A percentile compares a stretch with the other conserved stretches of the same genome.
Conservation (phyloP, 2,888 invertebrate genomes). For the Pachymerium ferrugineum region DNA sequence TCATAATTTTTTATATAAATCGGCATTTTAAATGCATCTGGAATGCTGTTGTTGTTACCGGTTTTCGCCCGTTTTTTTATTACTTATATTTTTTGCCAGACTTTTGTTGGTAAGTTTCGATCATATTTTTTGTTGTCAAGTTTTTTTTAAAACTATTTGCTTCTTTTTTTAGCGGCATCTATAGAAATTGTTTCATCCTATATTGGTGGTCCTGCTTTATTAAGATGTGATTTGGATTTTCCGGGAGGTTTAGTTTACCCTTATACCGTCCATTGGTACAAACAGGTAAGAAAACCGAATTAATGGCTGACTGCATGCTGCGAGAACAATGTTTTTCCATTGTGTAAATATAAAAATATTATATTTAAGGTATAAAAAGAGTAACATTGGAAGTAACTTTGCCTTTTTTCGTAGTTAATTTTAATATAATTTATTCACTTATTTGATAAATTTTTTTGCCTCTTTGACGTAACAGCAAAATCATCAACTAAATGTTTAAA, state of each 20-base stretch:
- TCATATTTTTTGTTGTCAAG: background rate
- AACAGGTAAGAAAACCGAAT: background rate
- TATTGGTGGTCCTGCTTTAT: background rate
- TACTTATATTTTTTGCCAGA: background rate
- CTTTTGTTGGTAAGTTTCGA: background rate
- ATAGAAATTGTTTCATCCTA: background rate
- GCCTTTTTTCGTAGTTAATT: too few relatives aligned
- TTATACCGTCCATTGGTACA: constrained; percentile 12
- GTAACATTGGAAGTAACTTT: too few relatives aligned
- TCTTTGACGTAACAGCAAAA: too few relatives aligned
- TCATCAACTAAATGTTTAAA: too few relatives aligned
- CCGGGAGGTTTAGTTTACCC: constrained; percentile 14
- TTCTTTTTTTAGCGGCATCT: background rate
- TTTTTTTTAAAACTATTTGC: background rate
- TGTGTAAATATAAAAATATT: too few relatives aligned
- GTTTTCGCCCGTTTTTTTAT: background rate
- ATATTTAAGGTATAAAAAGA: too few relatives aligned
- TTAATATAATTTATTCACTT: too few relatives aligned
- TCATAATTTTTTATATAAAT: background rate
- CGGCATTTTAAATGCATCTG: background rate
- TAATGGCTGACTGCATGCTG: too few relatives aligned
- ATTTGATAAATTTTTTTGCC: too few relatives aligned
- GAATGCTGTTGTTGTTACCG: background rate
- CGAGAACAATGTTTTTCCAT: too few relatives aligned
- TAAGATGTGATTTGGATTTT: constrained; percentile 7